Evolutionary conservation across 2,888 invertebrate species (phyloP).

Genomic region (Gisinianus flammeolus): DNA sequence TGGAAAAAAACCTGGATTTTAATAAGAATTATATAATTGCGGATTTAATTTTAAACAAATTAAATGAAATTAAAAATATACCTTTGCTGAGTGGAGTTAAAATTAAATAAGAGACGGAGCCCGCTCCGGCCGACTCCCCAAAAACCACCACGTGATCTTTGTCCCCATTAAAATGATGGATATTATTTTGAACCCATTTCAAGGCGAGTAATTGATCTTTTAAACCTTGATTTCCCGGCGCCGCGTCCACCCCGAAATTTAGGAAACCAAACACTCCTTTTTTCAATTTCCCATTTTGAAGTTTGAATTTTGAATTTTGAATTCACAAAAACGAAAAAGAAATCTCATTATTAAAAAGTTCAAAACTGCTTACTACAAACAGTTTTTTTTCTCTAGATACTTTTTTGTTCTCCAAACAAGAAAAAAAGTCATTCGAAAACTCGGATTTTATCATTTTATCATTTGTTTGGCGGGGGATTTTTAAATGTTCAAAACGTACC

Average conservation of each 20-base stretch:
- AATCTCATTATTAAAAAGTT: too few relatives aligned
- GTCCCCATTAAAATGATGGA: constrained; percentile 31
- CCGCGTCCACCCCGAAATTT: constrained; percentile 29
- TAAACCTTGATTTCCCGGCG: constrained; percentile 40
- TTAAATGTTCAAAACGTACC: too few relatives aligned
- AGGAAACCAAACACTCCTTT: constrained; percentile 32
- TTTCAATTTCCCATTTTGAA: not conserved
- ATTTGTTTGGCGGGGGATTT: too few relatives aligned
- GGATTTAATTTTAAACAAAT: not conserved
- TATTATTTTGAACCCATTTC: constrained; percentile 34
- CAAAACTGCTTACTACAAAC: too few relatives aligned
- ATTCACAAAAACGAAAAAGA: too few relatives aligned
- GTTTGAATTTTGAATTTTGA: not conserved
- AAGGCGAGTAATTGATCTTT: constrained; percentile 28
- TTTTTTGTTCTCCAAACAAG: too few relatives aligned
- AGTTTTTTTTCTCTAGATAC: too few relatives aligned
- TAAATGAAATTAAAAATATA: too few relatives aligned
- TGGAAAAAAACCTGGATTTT: not conserved
- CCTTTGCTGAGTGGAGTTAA: constrained; percentile 28
- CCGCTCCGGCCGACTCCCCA: constrained; percentile 28
- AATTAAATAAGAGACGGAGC: constrained; percentile 16
- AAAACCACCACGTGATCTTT: constrained; percentile 1
- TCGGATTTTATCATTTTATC: too few relatives aligned
- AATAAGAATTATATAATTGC: not conserved
- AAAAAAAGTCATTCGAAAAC: too few relatives aligned